Evolutionary conservation across 1,140 invertebrate species (phyloP), one percentile per base, ranked within the genome.

Genomic region (Anastatus disparis): DNA sequence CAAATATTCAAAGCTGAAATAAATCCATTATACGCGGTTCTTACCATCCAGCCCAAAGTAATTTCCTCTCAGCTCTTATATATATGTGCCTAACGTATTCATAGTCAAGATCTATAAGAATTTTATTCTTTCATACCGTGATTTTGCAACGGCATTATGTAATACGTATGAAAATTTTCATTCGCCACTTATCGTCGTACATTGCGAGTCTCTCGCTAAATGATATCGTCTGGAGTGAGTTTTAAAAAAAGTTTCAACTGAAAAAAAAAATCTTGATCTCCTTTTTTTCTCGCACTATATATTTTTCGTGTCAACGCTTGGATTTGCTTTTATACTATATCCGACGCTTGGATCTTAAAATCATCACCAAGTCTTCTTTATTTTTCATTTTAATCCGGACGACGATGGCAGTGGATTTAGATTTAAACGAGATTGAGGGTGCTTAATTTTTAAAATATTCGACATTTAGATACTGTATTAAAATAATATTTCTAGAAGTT

Each of bases 211-310:
- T 4, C 20, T 3, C 17, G 17, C 44, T 62, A 64, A 64, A 35
- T 48, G 48, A 64, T n/a, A n/a, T 52, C 31, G 24, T 4, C 4
- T 64, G 29, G 26, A 62, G 12, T 10, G 27, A 35, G 27, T 56
- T 67, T 42, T 24, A 59, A 58, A 59, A 59, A 68, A n/a, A n/a
- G n/a, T n/a, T 52, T 61, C 56, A 68, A 29, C 31, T n/a, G n/a
- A n/a, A n/a, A n/a, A n/a, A n/a, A 20, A 9, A 68, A 52, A 68
- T 68, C 66, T 50, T 40, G 66, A 59, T 61, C 20, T 17, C 40
- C 15, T n/a, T 20, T n/a, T 26, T 26, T 31, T 22, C 27, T 31
- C 26, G 8, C 13, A 10, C 64, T 24, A 31, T 46, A 12, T 35
- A 10, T 26, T 56, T 56, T 56, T 15, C 26, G 64, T 58, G 53